Percentiles rank a stretch among this genome's conserved stretches.
These are phyloP conservation scores for Neosilurus mollespiculum DNA, from an alignment of 2,797 vertebrate species.

Conservation along the genomic window DNA sequence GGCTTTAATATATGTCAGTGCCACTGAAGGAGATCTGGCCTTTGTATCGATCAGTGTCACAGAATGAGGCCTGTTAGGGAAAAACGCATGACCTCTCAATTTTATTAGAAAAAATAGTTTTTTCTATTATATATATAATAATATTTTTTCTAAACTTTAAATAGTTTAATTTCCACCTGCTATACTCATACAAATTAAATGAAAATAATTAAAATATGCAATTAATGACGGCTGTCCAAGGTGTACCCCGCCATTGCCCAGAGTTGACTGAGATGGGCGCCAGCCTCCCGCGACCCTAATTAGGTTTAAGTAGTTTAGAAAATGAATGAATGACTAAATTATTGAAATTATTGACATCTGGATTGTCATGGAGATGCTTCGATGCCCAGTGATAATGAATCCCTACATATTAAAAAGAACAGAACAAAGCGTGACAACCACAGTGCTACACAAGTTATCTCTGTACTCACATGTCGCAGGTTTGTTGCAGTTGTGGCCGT, in stretches of 20 bases:
- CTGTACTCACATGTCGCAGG: constrained; percentile 90
- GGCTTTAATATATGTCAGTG: background rate
- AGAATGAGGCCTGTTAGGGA: background rate
- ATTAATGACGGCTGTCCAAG: too few relatives aligned
- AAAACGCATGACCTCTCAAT: background rate
- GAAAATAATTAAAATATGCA: background rate
- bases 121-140: too few relatives aligned
- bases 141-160: too few relatives aligned
- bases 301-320: too few relatives aligned
- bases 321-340: too few relatives aligned
- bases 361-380: background rate
- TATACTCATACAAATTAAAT: background rate
- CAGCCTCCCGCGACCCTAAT: too few relatives aligned
- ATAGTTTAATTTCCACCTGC: background rate
- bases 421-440: background rate
- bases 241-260: too few relatives aligned
- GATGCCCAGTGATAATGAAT: background rate
- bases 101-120: background rate
- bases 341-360: too few relatives aligned
- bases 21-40: background rate
- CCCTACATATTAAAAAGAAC: background rate
- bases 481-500: constrained; percentile 93
- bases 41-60: background rate
- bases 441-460: background rate
- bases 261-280: too few relatives aligned